Base-by-base conservation (phyloP, 1,140 invertebrate species). In the Acromyrmex charruanus region DNA sequence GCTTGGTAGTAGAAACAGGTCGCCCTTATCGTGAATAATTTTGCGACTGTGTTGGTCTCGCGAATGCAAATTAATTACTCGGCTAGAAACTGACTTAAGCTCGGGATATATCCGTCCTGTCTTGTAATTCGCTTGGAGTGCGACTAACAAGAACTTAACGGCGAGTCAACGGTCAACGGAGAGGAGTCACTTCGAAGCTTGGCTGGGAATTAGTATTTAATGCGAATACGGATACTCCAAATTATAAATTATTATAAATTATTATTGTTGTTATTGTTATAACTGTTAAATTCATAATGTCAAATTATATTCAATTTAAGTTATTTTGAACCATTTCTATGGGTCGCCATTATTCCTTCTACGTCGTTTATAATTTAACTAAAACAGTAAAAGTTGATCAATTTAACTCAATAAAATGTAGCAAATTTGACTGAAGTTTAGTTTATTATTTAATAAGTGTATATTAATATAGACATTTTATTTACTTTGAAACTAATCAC, bases 61-160 rank as follows among this genome's bases (percentile, higher is more conserved):
- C 80, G 80, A 55, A 84, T 85, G 80, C 35, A 59, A 84, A 87
- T 87, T 87, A 87, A 87, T 87, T 87, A 77, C 44, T 51, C 68
- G 44, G 28, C 2, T 44, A 28, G 68, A 21, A 18, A 31, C 21
- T 25, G 53, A 39, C 58, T 59, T 75, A 39, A 80, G 66, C 55
- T 44, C 28, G 31, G 31, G 58, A 55, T 58, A 5, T 72, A 82
- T 49, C 49, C 28, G 44, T 65, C 5, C n/a, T 68, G 53, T 66
- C 44, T 68, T 9, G 51, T n/a, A 31, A 14, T 3, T 68, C 21
- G 16, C 18, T 18, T 18, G 25, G 35, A 28, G 49, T 21, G 53
- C 25, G 16, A 39, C 25, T 5, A 82, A 14, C 31, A 25, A 69
- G 49, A 59, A 35, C 16, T 25, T 6, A 21, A 31, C 59, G 39